Conservation (phyloP, 2,113 vertebrate genomes). For the Stegastes partitus region DNA sequence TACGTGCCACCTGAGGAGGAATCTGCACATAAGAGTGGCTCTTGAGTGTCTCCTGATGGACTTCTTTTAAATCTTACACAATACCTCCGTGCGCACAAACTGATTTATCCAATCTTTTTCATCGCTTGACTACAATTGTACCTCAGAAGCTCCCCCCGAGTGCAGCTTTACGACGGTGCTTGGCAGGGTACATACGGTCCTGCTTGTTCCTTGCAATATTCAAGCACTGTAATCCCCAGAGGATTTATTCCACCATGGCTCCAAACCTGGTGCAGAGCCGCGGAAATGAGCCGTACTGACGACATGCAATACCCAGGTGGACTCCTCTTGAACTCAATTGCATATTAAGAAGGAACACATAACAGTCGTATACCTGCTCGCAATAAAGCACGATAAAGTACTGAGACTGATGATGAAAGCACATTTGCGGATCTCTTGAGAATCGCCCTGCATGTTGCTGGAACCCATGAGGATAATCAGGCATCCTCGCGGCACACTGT, state of each 20-base stretch:
- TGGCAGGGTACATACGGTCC: neutral
- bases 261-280: neutral
- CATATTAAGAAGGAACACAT: slow-evolving; percentile 31
- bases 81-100: no score
- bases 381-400: slow-evolving; percentile 9
- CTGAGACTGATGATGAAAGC: slow-evolving; percentile 9
- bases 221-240: neutral
- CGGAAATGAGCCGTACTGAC: slow-evolving; percentile 34
- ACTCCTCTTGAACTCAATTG: slow-evolving; percentile 11
- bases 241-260: slow-evolving; percentile 2
- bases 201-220: slow-evolving; percentile 13
- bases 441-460: neutral
- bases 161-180: neutral
- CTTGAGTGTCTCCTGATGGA: neutral
- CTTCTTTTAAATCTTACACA: neutral
- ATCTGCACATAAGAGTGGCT: neutral
- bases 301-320: slow-evolving; percentile 28
- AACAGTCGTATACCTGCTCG: slow-evolving; percentile 8
- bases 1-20: neutral
- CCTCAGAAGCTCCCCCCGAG: neutral
- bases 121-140: slow-evolving; percentile 1
- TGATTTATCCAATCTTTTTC: neutral
- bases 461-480: slow-evolving; percentile 3
- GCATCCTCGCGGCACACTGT: neutral
- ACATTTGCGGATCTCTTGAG: slow-evolving; percentile 6